Evolutionary conservation across 1,140 invertebrate species (phyloP).

Genomic region (Drosophila aff.): DNA sequence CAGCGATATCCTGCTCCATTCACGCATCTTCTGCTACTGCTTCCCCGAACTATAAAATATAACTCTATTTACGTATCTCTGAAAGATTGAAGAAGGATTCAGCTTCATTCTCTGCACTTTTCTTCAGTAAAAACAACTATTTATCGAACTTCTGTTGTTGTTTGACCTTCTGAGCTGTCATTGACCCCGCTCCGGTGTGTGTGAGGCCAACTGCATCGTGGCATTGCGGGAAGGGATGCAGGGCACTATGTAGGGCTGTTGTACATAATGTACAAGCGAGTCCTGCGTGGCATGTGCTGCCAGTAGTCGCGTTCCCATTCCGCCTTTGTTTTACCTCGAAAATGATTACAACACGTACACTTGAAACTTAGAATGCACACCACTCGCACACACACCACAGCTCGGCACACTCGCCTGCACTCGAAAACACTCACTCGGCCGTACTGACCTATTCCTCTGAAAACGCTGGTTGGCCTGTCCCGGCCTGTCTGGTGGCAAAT

Average conservation of each 20-base stretch:
- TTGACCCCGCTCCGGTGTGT: constrained; percentile 64
- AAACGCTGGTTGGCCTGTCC: constrained; percentile 61
- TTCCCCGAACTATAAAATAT: constrained; percentile 1
- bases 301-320: constrained; percentile 32
- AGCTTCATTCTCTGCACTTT: neutral
- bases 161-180: constrained; percentile 81
- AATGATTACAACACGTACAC: constrained; percentile 57
- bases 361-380: constrained; percentile 68
- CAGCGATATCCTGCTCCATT: constrained; percentile 60
- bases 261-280: constrained; percentile 44
- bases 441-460: constrained; percentile 84
- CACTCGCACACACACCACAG: constrained; percentile 12
- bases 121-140: constrained; percentile 14
- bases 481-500: constrained; percentile 43
- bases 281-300: constrained; percentile 37
- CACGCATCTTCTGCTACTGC: too few species aligned
- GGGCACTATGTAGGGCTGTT: constrained; percentile 10
- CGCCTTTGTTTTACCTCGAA: constrained; percentile 49
- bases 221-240: constrained; percentile 11
- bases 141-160: constrained; percentile 10
- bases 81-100: neutral
- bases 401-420: constrained; percentile 33
- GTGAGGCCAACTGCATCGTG: constrained; percentile 59
- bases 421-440: constrained; percentile 60
- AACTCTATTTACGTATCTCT: neutral